phyloP scores from a whole-genome alignment of 2,888 invertebrate genomes.

The Acronicta alni region DNA sequence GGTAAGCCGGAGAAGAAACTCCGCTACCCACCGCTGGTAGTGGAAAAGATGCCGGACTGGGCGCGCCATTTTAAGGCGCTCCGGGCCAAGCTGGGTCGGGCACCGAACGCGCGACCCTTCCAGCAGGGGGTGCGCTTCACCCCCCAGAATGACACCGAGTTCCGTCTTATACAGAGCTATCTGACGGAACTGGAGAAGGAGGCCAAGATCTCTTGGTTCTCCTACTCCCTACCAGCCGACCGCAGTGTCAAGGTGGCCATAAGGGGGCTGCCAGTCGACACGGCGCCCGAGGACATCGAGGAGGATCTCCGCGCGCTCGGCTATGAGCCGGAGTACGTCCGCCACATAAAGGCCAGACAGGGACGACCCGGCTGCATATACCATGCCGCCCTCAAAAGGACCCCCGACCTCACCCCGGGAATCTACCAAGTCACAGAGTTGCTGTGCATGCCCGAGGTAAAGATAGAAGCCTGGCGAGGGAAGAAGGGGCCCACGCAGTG shows the following conservation, averaged over 20 bases:
- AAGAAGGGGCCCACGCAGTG: conserved; percentile 32
- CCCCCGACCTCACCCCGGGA: background rate
- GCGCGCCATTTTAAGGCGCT: conserved; percentile 29
- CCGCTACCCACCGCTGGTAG: conserved; percentile 41
- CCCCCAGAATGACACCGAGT: conserved; percentile 31
- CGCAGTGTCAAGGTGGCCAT: conserved; percentile 18
- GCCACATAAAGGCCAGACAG: background rate
- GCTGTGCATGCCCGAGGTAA: conserved; percentile 21
- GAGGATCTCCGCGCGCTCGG: conserved; percentile 2
- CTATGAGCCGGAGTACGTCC: conserved; percentile 10
- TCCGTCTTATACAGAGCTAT: conserved; percentile 36
- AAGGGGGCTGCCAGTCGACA: conserved; percentile 42
- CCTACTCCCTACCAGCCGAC: conserved; percentile 38
- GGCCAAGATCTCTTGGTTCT: conserved; percentile 36
- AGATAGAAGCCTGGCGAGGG: conserved; percentile 34
- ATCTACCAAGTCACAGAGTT: conserved; percentile 2
- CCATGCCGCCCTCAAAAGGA: conserved; percentile 2
- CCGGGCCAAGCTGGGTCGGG: conserved; percentile 3
- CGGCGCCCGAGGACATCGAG: conserved; percentile 8
- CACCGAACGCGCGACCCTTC: conserved; percentile 35
- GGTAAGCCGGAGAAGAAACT: background rate
- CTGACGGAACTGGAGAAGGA: conserved; percentile 19
- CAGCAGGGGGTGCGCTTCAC: conserved; percentile 40
- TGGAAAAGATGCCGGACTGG: conserved; percentile 48
- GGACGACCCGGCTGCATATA: conserved; percentile 4